Evolutionary conservation across 2,113 vertebrate species (phyloP).

Genomic region (Carettochelys insculpta): DNA sequence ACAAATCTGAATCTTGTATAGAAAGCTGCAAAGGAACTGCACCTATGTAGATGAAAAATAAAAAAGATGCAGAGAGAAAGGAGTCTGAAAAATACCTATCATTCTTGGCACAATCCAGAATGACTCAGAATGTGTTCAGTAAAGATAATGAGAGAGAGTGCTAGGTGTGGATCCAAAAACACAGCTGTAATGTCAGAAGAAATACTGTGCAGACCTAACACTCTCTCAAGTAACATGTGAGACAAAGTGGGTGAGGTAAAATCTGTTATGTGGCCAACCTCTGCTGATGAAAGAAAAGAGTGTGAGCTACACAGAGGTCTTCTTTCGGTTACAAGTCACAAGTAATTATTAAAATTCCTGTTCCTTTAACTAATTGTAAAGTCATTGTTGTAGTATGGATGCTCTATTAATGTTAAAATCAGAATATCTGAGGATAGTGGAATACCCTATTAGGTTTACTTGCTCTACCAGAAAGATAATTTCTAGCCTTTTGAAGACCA

Average conservation of each 20-base stretch:
- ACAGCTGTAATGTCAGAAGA: background rate
- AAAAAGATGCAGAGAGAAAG: background rate
- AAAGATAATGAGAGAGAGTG: background rate
- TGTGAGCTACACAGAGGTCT: background rate
- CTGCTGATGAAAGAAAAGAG: background rate
- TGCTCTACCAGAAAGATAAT: background rate
- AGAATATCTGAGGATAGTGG: background rate
- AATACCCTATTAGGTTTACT: background rate
- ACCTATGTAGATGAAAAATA: background rate
- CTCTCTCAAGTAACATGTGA: background rate
- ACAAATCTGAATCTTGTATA: background rate
- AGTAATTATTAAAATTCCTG: background rate
- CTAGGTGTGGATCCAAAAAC: background rate
- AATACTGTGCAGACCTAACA: background rate
- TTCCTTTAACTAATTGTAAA: background rate
- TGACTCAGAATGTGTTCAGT: background rate
- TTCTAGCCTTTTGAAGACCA: background rate
- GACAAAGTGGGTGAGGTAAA: background rate
- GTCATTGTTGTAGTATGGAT: background rate
- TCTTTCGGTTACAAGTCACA: background rate
- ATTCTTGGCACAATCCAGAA: background rate
- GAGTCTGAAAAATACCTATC: background rate
- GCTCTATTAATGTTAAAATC: background rate
- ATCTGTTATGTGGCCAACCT: background rate
- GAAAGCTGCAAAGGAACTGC: background rate